phyloP scores from a whole-genome alignment of 2,888 invertebrate species.

The Chalcosyrphus nemorum region DNA sequence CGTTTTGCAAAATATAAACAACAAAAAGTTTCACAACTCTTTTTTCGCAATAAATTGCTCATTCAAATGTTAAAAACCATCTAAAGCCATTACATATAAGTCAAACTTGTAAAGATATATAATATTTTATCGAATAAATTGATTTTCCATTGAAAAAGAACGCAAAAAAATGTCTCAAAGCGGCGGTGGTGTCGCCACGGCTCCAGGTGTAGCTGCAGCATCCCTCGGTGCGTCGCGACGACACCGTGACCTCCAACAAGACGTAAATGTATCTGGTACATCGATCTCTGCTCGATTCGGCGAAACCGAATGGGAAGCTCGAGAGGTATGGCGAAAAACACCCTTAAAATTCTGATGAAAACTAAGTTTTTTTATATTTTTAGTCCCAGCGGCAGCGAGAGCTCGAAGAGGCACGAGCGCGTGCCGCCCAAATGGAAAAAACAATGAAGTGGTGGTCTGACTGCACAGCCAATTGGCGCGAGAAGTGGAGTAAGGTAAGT shows the following conservation, averaged over 20 bases:
- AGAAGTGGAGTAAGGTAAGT: constrained; percentile 95
- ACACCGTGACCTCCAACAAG: constrained; percentile 74
- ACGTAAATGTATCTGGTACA: constrained; percentile 74
- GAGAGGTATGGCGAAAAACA: constrained; percentile 77
- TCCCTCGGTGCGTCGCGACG: constrained; percentile 75
- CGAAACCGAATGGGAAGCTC: constrained; percentile 82
- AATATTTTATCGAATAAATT: neutral
- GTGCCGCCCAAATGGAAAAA: constrained; percentile 99
- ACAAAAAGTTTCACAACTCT: constrained; percentile 43
- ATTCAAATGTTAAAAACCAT: constrained; percentile 16
- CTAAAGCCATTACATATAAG: neutral
- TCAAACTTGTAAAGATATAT: neutral
- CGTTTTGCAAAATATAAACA: constrained; percentile 72
- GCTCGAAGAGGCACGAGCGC: constrained; percentile 95
- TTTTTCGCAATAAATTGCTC: neutral
- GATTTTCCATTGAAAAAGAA: neutral
- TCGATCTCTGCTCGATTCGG: constrained; percentile 78
- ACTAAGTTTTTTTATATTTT: constrained; percentile 6
- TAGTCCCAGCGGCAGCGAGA: constrained; percentile 85
- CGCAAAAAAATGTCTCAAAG: constrained; percentile 76
- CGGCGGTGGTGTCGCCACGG: constrained; percentile 72
- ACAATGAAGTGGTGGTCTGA: constrained; percentile 99
- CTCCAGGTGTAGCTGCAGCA: constrained; percentile 73
- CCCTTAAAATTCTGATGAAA: neutral
- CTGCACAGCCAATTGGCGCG: constrained; percentile 97